These are phyloP conservation scores for Glaucomys volans DNA, from an alignment of 2,113 vertebrate genomes.

Conservation along the genomic window DNA sequence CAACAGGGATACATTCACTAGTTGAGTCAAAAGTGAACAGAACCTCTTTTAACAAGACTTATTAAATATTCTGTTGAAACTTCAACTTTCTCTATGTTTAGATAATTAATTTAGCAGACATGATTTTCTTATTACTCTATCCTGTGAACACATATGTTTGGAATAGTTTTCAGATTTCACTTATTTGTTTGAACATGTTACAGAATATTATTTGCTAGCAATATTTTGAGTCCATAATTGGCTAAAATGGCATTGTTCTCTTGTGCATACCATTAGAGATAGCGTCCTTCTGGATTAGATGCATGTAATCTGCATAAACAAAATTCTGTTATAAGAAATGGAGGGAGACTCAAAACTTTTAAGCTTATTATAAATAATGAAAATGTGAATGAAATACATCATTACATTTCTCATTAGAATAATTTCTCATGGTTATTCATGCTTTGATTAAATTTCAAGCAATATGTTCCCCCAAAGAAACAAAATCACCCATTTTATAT, in stretches of 20 bases:
- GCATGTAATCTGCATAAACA: not conserved
- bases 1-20: not conserved
- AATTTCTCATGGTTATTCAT: conserved; percentile 68
- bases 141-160: not conserved
- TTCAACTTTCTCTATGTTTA: not conserved
- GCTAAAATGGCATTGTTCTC: not conserved
- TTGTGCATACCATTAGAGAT: conserved; percentile 29
- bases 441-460: conserved; percentile 70
- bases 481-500: conserved; percentile 71
- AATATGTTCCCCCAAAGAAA: conserved; percentile 76
- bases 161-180: not conserved
- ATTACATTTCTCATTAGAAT: conserved; percentile 67
- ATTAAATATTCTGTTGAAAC: not conserved
- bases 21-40: not conserved
- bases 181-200: not conserved
- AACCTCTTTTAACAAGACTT: not conserved
- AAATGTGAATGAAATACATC: conserved; percentile 62
- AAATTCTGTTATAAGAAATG: conserved; percentile 48
- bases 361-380: conserved; percentile 60
- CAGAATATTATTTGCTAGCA: conserved; percentile 25
- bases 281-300: not conserved
- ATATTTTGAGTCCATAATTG: not conserved
- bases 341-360: conserved; percentile 54
- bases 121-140: conserved; percentile 25
- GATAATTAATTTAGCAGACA: conserved; percentile 60